phyloP scores from a whole-genome alignment of 2,888 invertebrate genomes.

The Hemicrepidius hirtus region DNA sequence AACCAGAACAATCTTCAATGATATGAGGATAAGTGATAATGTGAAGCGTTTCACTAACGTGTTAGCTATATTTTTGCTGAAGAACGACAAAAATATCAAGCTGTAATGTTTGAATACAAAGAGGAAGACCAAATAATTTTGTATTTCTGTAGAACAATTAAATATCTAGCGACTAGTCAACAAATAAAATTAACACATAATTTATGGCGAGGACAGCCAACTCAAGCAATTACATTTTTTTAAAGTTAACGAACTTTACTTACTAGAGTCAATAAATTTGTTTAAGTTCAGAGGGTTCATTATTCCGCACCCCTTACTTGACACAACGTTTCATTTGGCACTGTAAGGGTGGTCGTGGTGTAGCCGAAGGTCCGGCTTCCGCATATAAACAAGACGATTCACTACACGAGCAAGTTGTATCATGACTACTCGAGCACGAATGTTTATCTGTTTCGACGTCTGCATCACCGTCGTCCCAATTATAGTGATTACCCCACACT shows the following conservation, averaged over 20 bases:
- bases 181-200: slow-evolving; percentile 36
- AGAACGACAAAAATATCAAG: background rate
- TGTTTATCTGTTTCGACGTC: slow-evolving; percentile 73
- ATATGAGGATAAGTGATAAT: no score
- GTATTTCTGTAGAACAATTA: slow-evolving; percentile 27
- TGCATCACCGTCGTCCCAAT: slow-evolving; percentile 72
- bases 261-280: slow-evolving; percentile 33
- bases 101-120: background rate
- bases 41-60: no score
- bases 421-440: slow-evolving; percentile 73
- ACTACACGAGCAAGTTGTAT: slow-evolving; percentile 79
- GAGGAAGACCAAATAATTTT: slow-evolving; percentile 37
- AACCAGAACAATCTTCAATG: no score
- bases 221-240: slow-evolving; percentile 8
- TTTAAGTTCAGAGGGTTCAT: slow-evolving; percentile 29
- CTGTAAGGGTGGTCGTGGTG: slow-evolving; percentile 59
- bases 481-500: slow-evolving; percentile 64
- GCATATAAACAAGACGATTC: slow-evolving; percentile 79
- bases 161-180: slow-evolving; percentile 49
- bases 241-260: background rate
- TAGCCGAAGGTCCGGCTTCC: slow-evolving; percentile 73
- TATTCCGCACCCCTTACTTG: slow-evolving; percentile 28
- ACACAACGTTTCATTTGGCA: slow-evolving; percentile 64
- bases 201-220: slow-evolving; percentile 15
- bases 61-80: no score